Evolutionary conservation across 2,888 invertebrate genomes (phyloP), one percentile per base, ranked within the genome.

Genomic region (Calameuta pallipes): DNA sequence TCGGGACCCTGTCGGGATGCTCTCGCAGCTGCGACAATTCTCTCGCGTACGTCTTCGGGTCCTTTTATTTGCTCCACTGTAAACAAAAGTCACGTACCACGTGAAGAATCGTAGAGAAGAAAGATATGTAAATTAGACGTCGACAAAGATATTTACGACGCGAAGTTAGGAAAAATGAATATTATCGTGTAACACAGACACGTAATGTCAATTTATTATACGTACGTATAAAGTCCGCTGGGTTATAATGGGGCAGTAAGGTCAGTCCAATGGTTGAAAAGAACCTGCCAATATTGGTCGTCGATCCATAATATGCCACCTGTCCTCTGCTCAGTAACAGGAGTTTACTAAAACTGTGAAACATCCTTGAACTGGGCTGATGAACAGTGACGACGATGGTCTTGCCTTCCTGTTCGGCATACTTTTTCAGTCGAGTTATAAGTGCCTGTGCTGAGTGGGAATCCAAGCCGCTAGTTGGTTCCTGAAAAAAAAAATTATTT

Each of bases 361-460:
- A 97, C 92, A 96, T 96, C 91, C 96, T 95, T 82, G 96, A 96
- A 77, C 96, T 96, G 2, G 96, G 96, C 90, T 97, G 97, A 89
- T 97, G 97, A 6, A 97, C 95, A 69, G 96, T 96, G 79, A 96
- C 94, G 76, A 97, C 95, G 76, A 97, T 95, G 11, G 96, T 96
- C 92, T 96, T 96, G 83, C 95, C 95, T 91, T 95, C 95, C 84
- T 95, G 94, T 81, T 94, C 94, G 0, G 96, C 96, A 88, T 95
- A 96, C 80, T 94, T 93, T 90, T 96, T 96, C 84, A 97, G 92
- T 80, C 95, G 95, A 82, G 94, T 93, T 93, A 97, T 96, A 82
- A 97, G 90, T 84, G 94, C 94, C 87, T 94, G 94, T 34, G 96
- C 96, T 81, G 96, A 95, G 90, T 96, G 95, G 56, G 96, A 96